These are phyloP conservation scores for Mesoclemmys tuberculata DNA, from an alignment of 2,113 vertebrate genomes.

Conservation along the genomic window DNA sequence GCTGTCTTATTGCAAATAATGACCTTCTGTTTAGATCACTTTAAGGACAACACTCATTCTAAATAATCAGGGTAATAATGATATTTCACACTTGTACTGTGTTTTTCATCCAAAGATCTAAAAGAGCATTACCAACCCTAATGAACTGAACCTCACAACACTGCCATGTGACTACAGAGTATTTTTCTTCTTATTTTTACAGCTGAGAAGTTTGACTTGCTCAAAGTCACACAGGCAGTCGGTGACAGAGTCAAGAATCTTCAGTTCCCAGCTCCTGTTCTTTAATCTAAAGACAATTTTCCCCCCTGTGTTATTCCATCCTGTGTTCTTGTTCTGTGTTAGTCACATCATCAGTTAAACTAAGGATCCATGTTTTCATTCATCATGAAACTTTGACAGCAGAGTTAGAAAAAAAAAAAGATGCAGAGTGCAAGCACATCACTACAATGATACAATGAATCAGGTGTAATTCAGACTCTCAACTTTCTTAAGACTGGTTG, in stretches of 20 bases:
- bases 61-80: background rate
- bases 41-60: background rate
- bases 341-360: background rate
- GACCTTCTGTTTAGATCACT: background rate
- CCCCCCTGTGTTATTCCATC: background rate
- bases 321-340: background rate
- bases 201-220: background rate
- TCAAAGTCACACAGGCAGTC: background rate
- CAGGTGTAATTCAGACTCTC: background rate
- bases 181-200: background rate
- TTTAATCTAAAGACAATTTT: background rate
- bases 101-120: background rate
- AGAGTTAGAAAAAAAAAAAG: background rate
- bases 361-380: background rate
- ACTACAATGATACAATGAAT: background rate
- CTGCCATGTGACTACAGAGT: background rate
- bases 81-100: background rate
- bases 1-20: background rate
- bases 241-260: background rate
- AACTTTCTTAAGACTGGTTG: background rate
- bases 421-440: fast-evolving
- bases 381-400: background rate
- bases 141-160: background rate
- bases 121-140: background rate
- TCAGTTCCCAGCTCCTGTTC: background rate